Conservation (phyloP, 2,797 vertebrate genomes). For the Sciurus vulgaris region DNA sequence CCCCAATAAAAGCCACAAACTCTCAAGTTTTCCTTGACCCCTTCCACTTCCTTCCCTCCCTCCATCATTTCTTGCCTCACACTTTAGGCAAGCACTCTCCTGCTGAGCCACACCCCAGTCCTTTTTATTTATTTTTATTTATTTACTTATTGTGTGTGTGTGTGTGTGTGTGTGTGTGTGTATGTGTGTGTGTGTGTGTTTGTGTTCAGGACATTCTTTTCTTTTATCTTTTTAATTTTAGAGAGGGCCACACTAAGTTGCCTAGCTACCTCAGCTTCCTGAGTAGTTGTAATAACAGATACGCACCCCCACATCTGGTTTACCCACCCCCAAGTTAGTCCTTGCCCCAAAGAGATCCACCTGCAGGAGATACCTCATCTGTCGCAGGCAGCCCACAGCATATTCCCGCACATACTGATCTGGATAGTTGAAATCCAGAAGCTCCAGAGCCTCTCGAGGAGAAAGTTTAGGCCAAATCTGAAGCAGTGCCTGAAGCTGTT, state of each 20-base stretch:
- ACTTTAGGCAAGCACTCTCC: neutral
- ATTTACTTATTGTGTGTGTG: too few species aligned
- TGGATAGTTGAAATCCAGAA: conserved; percentile 99
- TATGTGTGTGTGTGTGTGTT: too few species aligned
- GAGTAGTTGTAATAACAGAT: neutral
- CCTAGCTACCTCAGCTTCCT: neutral
- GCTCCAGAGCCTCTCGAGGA: conserved; percentile 96
- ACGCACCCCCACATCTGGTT: neutral
- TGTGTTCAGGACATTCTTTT: too few species aligned
- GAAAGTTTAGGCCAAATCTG: conserved; percentile 98
- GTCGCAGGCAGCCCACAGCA: conserved; percentile 94
- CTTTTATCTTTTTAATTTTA: too few species aligned
- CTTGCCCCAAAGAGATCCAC: conserved; percentile 16
- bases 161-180: too few species aligned
- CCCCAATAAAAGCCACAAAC: neutral
- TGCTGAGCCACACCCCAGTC: neutral
- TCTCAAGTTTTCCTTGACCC: neutral
- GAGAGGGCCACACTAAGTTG: neutral
- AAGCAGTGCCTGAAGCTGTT: conserved; percentile 96
- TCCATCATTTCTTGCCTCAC: neutral
- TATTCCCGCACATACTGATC: conserved; percentile 98
- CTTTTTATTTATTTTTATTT: neutral
- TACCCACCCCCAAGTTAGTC: neutral
- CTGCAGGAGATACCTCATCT: conserved; percentile 93
- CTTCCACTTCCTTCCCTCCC: too few species aligned